Evolutionary conservation across 2,113 vertebrate genomes (phyloP).

Genomic region (Neofelis nebulosa): DNA sequence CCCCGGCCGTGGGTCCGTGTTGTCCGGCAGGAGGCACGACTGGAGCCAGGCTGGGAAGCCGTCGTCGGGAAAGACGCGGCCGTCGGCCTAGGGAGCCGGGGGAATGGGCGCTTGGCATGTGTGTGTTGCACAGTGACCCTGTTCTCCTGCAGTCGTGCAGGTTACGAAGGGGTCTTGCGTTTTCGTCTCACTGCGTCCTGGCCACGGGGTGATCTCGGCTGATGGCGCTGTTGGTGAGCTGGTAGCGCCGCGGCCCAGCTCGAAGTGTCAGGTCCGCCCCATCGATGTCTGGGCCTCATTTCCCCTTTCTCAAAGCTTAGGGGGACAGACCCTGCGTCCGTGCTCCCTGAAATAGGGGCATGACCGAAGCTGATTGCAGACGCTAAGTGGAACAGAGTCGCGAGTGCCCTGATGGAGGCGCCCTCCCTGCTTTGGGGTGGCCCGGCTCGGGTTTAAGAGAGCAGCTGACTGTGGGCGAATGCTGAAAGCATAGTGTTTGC

Average conservation of each 20-base stretch:
- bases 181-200: accelerated
- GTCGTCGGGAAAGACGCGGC: accelerated
- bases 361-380: accelerated
- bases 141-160: accelerated
- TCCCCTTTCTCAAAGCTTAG: background rate
- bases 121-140: background rate
- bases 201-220: background rate
- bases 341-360: accelerated
- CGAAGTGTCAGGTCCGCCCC: background rate
- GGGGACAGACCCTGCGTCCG: accelerated
- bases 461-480: background rate
- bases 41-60: accelerated
- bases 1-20: background rate
- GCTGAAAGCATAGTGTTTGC: background rate
- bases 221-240: background rate
- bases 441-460: background rate
- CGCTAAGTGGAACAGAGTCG: accelerated
- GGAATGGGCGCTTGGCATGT: accelerated
- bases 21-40: accelerated
- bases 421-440: background rate
- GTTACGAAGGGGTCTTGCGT: accelerated
- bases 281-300: accelerated
- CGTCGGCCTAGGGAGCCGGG: accelerated
- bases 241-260: accelerated
- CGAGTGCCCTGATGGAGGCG: accelerated